phyloP scores from a whole-genome alignment of 2,113 vertebrate species.

The Procavia capensis region DNA sequence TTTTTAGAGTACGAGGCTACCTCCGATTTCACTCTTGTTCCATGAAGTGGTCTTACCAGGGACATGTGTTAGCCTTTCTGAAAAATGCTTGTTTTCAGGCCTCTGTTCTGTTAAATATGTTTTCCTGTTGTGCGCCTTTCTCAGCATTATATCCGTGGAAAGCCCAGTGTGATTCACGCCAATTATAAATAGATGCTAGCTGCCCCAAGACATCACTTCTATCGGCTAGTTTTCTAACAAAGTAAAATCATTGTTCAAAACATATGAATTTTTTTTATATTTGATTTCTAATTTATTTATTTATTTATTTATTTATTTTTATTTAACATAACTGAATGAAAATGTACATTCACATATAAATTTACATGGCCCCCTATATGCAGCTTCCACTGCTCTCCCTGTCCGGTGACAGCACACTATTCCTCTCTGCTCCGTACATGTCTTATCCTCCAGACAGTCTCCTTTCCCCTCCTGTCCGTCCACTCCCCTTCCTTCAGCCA shows the following conservation, averaged over 20 bases:
- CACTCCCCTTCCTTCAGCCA: too few species aligned
- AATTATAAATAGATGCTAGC: slow-evolving; percentile 29
- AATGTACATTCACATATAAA: too few species aligned
- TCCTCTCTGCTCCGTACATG: too few species aligned
- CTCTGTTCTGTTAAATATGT: slow-evolving; percentile 30
- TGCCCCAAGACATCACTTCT: not conserved
- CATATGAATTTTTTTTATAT: not conserved
- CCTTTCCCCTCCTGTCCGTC: too few species aligned
- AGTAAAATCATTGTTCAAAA: slow-evolving; percentile 37
- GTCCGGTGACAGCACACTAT: too few species aligned
- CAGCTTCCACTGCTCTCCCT: too few species aligned
- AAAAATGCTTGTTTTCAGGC: not conserved
- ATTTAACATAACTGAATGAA: too few species aligned
- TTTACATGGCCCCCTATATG: too few species aligned
- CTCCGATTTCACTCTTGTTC: slow-evolving; percentile 30
- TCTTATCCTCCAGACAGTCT: too few species aligned
- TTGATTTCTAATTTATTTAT: too few species aligned
- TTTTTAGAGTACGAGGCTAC: slow-evolving; percentile 44
- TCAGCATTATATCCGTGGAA: not conserved
- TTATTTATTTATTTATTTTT: too few species aligned
- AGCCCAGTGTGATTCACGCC: not conserved
- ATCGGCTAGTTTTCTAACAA: slow-evolving; percentile 10
- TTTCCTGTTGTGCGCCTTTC: slow-evolving; percentile 11
- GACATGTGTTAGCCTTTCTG: slow-evolving; percentile 45
- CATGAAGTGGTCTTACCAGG: slow-evolving; percentile 15